Evolutionary conservation across 2,113 vertebrate genomes (phyloP).

Genomic region (Campylorhamphus procurvoides): DNA sequence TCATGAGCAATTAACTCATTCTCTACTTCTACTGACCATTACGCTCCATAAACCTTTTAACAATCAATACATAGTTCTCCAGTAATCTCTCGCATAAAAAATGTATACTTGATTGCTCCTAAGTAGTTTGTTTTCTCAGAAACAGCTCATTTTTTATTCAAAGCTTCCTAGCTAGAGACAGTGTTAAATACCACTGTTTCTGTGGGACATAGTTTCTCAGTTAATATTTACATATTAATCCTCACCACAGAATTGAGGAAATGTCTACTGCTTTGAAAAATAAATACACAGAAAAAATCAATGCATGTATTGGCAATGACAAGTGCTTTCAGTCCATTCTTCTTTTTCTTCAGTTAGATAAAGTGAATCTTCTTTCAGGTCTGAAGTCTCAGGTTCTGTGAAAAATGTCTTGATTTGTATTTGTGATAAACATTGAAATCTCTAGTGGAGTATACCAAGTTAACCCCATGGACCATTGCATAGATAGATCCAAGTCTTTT

Average conservation of each 20-base stretch:
- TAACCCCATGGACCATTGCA: background rate
- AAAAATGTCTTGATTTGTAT: background rate
- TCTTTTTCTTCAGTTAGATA: background rate
- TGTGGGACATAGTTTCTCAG: background rate
- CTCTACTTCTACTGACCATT: background rate
- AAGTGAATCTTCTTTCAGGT: background rate
- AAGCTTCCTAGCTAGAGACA: background rate
- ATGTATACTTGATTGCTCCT: slow-evolving; percentile 10
- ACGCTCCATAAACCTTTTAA: slow-evolving; percentile 6
- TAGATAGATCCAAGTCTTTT: background rate
- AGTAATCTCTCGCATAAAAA: background rate
- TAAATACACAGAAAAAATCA: background rate
- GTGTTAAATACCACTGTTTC: background rate
- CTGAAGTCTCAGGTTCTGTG: background rate
- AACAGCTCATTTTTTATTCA: slow-evolving; percentile 44
- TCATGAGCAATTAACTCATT: background rate
- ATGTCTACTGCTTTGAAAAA: background rate
- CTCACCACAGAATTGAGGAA: background rate
- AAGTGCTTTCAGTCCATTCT: background rate
- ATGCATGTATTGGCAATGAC: background rate
- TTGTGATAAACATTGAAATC: background rate
- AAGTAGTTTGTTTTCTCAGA: slow-evolving; percentile 17
- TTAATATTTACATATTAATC: background rate
- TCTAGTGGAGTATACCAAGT: background rate
- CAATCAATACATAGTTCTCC: slow-evolving; percentile 16